Percentiles rank a stretch among this genome's conserved stretches.
These are phyloP conservation scores for Rhopilema esculentum DNA, from an alignment of 30 jellyfish, hydroid and myxozoan species.

Conservation along the genomic window DNA sequence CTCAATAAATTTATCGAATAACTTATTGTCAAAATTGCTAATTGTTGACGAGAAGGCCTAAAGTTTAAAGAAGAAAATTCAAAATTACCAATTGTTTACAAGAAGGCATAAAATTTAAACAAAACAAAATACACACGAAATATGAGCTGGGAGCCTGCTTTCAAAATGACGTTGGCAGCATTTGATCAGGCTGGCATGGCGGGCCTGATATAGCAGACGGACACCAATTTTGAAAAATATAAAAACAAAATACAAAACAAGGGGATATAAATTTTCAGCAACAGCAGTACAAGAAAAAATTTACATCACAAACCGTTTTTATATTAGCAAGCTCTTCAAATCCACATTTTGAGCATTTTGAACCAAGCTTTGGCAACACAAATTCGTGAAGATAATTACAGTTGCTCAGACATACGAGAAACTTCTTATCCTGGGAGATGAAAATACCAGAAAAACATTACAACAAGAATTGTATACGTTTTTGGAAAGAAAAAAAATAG, in stretches of 20 bases:
- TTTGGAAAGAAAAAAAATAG: no score
- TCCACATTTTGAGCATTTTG: constrained; percentile 63
- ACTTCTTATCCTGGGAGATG: constrained; percentile 67
- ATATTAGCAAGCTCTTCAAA: constrained; percentile 64
- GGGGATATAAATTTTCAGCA: no score
- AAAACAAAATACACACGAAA: no score
- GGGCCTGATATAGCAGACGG: no score
- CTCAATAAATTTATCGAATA: constrained; percentile 83
- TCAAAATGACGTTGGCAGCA: no score
- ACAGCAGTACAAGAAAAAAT: neutral
- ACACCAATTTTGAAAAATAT: no score
- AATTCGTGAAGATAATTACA: constrained; percentile 71
- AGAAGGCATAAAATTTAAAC: neutral
- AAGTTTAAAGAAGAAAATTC: neutral
- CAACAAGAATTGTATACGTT: no score
- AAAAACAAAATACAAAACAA: no score
- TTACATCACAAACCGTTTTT: constrained; percentile 41
- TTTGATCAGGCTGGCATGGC: no score
- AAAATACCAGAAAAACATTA: neutral
- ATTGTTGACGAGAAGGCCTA: constrained; percentile 66
- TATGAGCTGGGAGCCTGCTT: no score
- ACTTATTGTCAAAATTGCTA: constrained; percentile 63
- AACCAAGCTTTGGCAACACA: constrained; percentile 73
- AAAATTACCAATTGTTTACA: neutral
- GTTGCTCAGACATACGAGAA: constrained; percentile 78